Evolutionary conservation across 2,113 vertebrate species (phyloP).

Genomic region (Alces alces): DNA sequence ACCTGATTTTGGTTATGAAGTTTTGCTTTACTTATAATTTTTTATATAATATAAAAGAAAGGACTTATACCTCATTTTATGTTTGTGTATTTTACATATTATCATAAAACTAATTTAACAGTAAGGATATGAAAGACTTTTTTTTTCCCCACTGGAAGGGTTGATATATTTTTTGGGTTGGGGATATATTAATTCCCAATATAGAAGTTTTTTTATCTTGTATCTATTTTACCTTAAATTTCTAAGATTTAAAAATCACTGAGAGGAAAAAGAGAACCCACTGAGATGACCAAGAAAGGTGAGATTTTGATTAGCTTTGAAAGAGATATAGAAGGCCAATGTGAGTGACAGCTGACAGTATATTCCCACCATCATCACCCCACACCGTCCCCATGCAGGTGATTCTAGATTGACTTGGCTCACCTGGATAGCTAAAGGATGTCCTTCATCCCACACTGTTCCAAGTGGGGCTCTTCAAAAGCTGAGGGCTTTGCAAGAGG

Average conservation of each 20-base stretch:
- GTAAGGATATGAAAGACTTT: neutral
- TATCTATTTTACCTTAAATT: neutral
- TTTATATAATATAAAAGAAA: neutral
- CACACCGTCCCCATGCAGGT: neutral
- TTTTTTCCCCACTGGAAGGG: neutral
- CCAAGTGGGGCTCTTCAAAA: neutral
- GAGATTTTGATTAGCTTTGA: constrained; percentile 1
- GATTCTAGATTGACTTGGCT: neutral
- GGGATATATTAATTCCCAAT: neutral
- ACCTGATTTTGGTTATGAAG: neutral
- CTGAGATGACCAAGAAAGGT: neutral
- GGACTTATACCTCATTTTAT: neutral
- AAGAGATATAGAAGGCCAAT: neutral
- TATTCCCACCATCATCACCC: neutral
- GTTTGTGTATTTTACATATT: neutral
- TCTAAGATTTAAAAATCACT: neutral
- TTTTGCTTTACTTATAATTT: neutral
- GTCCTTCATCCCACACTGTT: neutral
- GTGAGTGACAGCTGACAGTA: neutral
- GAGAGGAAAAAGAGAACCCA: neutral
- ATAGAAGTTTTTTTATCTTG: neutral
- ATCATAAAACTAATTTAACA: neutral
- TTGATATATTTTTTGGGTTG: neutral
- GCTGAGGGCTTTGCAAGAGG: neutral
- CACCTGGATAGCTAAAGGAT: neutral